Evolutionary conservation across 2,113 vertebrate species (phyloP).

Genomic region (Anhinga anhinga): DNA sequence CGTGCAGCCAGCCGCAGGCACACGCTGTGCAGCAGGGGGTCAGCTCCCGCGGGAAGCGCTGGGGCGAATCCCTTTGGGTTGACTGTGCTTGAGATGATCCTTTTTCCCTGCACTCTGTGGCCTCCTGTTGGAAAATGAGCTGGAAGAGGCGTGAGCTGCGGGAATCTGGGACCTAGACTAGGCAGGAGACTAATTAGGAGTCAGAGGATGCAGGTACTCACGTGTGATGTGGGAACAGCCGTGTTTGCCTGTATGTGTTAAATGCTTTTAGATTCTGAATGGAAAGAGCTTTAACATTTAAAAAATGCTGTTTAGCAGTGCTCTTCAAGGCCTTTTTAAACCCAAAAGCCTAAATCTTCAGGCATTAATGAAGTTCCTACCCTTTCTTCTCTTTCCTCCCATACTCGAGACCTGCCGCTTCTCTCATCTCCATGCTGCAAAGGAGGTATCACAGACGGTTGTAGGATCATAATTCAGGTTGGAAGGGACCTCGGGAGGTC

Average conservation of each 20-base stretch:
- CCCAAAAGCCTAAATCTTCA: not conserved
- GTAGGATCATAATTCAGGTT: not conserved
- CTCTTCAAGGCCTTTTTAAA: not conserved
- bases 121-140: not conserved
- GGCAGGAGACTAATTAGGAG: not conserved
- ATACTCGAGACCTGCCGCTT: not conserved
- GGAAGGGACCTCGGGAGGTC: not conserved
- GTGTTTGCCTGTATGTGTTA: not conserved
- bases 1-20: not conserved
- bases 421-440: not conserved
- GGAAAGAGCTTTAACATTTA: not conserved
- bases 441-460: not conserved
- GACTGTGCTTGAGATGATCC: not conserved
- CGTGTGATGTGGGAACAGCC: not conserved
- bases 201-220: not conserved
- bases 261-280: not conserved
- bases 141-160: not conserved
- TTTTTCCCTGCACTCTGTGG: not conserved
- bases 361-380: not conserved
- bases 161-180: not conserved
- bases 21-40: not conserved
- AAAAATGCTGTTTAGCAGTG: not conserved
- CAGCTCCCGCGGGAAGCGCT: not conserved
- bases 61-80: not conserved
- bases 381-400: not conserved